Conservation (phyloP, 2,888 invertebrate genomes). For the Acronicta aceris region DNA sequence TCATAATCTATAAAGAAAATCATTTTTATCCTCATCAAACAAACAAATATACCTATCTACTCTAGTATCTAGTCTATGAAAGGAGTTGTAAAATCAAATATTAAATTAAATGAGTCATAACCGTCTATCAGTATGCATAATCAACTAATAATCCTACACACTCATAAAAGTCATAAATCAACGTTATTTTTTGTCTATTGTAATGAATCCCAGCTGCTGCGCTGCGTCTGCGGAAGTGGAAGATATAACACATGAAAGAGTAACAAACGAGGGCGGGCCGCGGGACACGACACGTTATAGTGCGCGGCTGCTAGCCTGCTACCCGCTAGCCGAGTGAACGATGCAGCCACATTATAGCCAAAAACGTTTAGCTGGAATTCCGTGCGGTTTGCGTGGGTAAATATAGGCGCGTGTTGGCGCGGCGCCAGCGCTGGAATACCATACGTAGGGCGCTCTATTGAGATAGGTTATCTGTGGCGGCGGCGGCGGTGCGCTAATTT, state of each 20-base stretch:
- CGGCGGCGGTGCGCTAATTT: slow-evolving; percentile 30
- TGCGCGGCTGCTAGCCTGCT: background rate
- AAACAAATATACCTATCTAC: too few species aligned
- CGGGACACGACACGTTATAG: slow-evolving; percentile 4
- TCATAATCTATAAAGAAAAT: too few species aligned
- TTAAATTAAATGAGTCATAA: slow-evolving; percentile 6
- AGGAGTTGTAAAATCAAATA: too few species aligned
- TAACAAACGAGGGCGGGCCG: slow-evolving; percentile 12
- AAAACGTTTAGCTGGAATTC: slow-evolving; percentile 44
- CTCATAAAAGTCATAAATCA: slow-evolving; percentile 13
- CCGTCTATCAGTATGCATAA: background rate
- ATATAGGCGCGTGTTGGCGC: slow-evolving; percentile 55
- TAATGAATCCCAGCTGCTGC: slow-evolving; percentile 12
- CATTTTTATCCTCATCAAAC: too few species aligned
- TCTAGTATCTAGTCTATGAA: too few species aligned
- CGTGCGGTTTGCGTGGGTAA: slow-evolving; percentile 41
- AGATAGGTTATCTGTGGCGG: slow-evolving; percentile 55
- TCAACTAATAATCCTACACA: background rate
- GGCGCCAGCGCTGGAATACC: slow-evolving; percentile 57
- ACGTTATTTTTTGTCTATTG: background rate
- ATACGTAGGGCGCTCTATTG: slow-evolving; percentile 53
- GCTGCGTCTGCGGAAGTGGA: slow-evolving; percentile 3
- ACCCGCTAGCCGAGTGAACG: slow-evolving; percentile 23
- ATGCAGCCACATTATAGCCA: slow-evolving; percentile 41
- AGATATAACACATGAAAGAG: slow-evolving; percentile 18